phyloP scores from a whole-genome alignment of 1,140 invertebrate species.

The Sycobia sp. region DNA sequence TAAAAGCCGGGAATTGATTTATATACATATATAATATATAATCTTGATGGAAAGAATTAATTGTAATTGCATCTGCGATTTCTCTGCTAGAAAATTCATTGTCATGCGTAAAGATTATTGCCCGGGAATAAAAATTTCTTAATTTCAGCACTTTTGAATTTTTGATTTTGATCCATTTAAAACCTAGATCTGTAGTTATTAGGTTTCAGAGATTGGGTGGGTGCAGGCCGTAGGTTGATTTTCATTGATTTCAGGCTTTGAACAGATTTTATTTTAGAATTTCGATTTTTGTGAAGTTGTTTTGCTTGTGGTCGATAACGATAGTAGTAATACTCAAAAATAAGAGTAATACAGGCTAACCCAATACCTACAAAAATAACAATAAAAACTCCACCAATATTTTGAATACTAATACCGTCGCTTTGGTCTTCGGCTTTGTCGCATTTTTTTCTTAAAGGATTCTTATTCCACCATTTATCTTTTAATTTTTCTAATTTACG shows the following conservation, averaged over 20 bases:
- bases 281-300: background rate
- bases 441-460: slow-evolving; percentile 78
- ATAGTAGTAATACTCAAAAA: slow-evolving; percentile 95
- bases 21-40: no score
- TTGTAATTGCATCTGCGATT: no score
- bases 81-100: background rate
- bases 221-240: slow-evolving; percentile 49
- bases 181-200: slow-evolving; percentile 8
- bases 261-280: slow-evolving; percentile 31
- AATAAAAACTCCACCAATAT: slow-evolving; percentile 97
- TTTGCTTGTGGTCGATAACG: slow-evolving; percentile 64
- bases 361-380: slow-evolving; percentile 94
- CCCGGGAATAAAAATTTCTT: background rate
- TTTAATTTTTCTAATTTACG: slow-evolving; percentile 90
- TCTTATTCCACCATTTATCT: slow-evolving; percentile 94
- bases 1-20: no score
- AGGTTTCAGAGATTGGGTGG: slow-evolving; percentile 33
- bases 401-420: slow-evolving; percentile 95
- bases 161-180: no score
- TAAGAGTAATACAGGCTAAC: slow-evolving; percentile 88
- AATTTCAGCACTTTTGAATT: no score
- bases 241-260: slow-evolving; percentile 41
- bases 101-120: background rate
- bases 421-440: slow-evolving; percentile 89
- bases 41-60: no score